phyloP scores from a whole-genome alignment of 2,797 vertebrate genomes.

The Allobates femoralis region DNA sequence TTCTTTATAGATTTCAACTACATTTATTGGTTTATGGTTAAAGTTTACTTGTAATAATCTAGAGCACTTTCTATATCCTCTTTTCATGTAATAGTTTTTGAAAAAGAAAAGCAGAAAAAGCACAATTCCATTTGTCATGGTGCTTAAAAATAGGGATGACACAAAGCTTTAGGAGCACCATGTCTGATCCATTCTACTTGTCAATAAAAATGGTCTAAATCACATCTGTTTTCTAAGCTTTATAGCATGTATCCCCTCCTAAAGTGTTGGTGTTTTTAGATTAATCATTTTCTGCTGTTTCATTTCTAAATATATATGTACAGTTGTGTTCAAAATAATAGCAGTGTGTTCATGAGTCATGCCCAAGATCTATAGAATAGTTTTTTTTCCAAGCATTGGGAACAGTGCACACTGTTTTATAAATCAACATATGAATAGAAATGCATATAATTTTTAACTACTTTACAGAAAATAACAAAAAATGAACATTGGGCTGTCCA shows the following conservation, averaged over 20 bases:
- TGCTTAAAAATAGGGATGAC: slow-evolving; percentile 39
- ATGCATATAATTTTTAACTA: no score
- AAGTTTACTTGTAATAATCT: background rate
- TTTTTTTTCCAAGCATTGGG: no score
- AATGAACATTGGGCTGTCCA: no score
- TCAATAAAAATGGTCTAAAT: background rate
- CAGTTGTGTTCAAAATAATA: no score
- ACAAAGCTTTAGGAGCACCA: background rate
- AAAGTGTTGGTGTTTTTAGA: background rate
- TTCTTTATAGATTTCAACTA: background rate
- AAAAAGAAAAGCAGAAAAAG: slow-evolving; percentile 6
- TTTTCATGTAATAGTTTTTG: slow-evolving; percentile 29
- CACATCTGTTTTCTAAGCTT: background rate
- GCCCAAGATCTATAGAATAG: no score
- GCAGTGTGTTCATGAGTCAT: no score
- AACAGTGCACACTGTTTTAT: no score
- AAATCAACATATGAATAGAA: no score
- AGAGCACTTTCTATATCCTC: slow-evolving; percentile 2
- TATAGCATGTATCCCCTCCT: background rate
- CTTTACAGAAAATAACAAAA: no score
- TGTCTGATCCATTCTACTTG: slow-evolving; percentile 28
- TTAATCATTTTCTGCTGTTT: no score
- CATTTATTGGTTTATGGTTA: background rate
- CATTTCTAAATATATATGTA: no score
- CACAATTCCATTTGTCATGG: slow-evolving; percentile 13